Evolutionary conservation across 2,888 invertebrate species (phyloP).

Genomic region (Tolmerus cingulatus): DNA sequence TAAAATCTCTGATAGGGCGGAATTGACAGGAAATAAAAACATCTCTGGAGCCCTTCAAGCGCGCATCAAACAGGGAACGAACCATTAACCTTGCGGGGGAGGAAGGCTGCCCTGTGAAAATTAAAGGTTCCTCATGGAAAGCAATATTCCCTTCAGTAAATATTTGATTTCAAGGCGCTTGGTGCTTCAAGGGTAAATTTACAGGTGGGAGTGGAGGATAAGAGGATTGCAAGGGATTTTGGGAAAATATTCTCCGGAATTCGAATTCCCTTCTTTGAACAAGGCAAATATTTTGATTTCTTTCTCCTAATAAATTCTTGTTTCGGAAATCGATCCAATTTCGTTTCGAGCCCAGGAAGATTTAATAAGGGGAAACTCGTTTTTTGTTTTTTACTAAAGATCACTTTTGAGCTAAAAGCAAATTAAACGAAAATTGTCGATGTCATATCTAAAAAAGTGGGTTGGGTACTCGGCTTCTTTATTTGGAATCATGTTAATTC

Average conservation of each 20-base stretch:
- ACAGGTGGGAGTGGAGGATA: not conserved
- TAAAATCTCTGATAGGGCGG: not conserved
- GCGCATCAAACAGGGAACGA: not conserved
- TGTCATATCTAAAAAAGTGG: not conserved
- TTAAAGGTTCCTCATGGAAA: not conserved
- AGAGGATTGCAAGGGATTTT: not conserved
- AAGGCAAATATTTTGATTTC: not conserved
- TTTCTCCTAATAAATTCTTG: not conserved
- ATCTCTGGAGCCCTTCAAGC: not conserved
- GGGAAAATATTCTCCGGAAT: not conserved
- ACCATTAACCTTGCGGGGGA: not conserved
- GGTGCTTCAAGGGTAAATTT: not conserved
- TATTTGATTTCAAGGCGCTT: not conserved
- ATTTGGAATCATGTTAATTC: too few relatives aligned
- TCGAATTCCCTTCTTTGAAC: not conserved
- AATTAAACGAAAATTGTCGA: not conserved
- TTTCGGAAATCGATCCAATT: not conserved
- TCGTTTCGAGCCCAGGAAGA: not conserved
- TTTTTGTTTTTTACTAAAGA: too few relatives aligned
- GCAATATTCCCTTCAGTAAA: not conserved
- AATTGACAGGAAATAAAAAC: conserved; percentile 16
- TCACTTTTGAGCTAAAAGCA: not conserved
- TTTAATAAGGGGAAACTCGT: not conserved
- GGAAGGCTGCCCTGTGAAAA: not conserved
- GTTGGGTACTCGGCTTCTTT: too few relatives aligned